A percentile compares a stretch with the other conserved stretches of the same genome.
Evolutionary conservation across 1,140 invertebrate genomes (phyloP).

Genomic region (Leguminivora glycinivorella): DNA sequence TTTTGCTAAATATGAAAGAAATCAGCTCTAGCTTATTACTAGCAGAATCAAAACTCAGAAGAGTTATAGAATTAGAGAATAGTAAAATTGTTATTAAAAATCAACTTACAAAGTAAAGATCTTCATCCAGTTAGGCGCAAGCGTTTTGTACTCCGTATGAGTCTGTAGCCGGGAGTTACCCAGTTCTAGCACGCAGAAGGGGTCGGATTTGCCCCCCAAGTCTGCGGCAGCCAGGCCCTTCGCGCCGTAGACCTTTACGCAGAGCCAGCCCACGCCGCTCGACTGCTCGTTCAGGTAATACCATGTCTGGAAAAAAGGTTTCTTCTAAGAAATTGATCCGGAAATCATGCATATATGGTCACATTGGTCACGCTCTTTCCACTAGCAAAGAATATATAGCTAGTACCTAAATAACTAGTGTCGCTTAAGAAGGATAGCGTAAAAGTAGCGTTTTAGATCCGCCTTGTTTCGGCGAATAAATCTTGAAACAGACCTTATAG

Average conservation of each 20-base stretch:
- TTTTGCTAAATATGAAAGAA: no score
- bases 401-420: no score
- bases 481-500: no score
- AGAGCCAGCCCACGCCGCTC: conserved; percentile 92
- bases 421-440: no score
- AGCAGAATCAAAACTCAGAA: no score
- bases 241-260: conserved; percentile 94
- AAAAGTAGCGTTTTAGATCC: no score
- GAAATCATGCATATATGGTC: no score
- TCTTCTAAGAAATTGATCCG: background rate
- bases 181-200: conserved; percentile 97
- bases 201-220: conserved; percentile 96
- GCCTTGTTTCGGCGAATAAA: no score
- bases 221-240: conserved; percentile 94
- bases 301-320: conserved; percentile 78
- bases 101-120: conserved; percentile 96
- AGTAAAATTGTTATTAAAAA: background rate
- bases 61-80: no score
- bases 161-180: conserved; percentile 97
- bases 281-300: conserved; percentile 86
- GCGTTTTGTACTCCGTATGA: conserved; percentile 98
- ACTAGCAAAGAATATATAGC: no score
- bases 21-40: no score
- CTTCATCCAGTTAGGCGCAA: conserved; percentile 98
- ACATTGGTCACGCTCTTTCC: no score